These are phyloP conservation scores for Oryzias sinensis DNA, from an alignment of 2,797 vertebrate genomes.

Conservation along the genomic window DNA sequence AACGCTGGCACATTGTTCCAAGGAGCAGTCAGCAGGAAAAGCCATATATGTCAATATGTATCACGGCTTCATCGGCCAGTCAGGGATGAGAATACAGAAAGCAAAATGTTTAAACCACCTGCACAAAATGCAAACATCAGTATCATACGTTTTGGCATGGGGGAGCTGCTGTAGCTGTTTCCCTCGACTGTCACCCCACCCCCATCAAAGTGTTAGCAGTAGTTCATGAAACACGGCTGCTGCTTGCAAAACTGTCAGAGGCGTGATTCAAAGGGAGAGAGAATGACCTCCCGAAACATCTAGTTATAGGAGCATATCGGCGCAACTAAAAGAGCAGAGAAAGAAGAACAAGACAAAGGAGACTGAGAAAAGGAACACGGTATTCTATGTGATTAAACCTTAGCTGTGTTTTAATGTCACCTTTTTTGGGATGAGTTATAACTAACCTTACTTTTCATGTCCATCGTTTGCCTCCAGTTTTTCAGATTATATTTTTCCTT, in stretches of 20 bases:
- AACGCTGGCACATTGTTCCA: constrained; percentile 57
- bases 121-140: neutral
- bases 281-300: neutral
- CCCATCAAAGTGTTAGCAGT: constrained; percentile 3
- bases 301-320: too few relatives aligned
- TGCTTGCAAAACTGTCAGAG: constrained; percentile 4
- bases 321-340: neutral
- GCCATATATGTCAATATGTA: constrained; percentile 61
- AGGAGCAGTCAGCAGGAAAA: constrained; percentile 24
- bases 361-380: neutral
- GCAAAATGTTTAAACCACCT: neutral
- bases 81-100: neutral
- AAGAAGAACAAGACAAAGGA: neutral
- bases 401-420: neutral
- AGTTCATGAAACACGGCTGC: constrained; percentile 11
- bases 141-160: neutral
- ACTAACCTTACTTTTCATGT: too few relatives aligned
- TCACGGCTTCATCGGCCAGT: too few relatives aligned
- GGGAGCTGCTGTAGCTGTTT: constrained; percentile 2
- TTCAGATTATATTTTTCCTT: neutral
- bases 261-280: constrained; percentile 15
- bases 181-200: constrained; percentile 4
- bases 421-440: neutral
- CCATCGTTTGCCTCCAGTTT: neutral
- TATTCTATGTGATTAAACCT: neutral